A percentile compares a stretch with the other conserved stretches of the same genome.
phyloP scores from a whole-genome alignment of 2,113 vertebrate genomes.

The Porphyrio hochstetteri region DNA sequence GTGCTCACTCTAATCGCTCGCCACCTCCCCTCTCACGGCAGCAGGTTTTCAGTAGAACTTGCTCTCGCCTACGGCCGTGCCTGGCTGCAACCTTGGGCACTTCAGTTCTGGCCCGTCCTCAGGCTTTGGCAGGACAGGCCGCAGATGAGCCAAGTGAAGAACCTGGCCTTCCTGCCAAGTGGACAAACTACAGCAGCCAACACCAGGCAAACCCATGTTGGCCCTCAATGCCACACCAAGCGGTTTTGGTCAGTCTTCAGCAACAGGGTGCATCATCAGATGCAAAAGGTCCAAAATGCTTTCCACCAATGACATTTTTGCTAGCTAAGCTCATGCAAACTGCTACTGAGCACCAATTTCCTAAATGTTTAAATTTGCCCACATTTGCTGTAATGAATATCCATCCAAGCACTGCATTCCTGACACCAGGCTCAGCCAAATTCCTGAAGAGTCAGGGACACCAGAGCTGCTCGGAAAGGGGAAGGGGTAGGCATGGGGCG shows the following conservation, averaged over 20 bases:
- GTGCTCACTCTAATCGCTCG: too few relatives aligned
- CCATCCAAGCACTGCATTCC: not conserved
- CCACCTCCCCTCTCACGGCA: not conserved
- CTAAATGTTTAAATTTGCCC: not conserved
- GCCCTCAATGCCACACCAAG: not conserved
- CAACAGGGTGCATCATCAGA: not conserved
- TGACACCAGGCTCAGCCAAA: not conserved
- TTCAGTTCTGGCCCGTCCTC: not conserved
- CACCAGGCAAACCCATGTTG: not conserved
- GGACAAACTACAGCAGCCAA: not conserved
- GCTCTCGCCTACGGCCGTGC: not conserved
- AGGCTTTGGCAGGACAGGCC: not conserved
- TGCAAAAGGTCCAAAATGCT: not conserved
- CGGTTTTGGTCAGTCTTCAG: not conserved
- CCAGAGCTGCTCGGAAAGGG: not conserved
- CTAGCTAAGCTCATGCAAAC: not conserved
- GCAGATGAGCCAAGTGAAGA: not conserved
- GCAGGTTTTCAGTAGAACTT: not conserved
- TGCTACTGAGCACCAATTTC: not conserved
- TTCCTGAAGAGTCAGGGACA: not conserved
- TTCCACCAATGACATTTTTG: not conserved
- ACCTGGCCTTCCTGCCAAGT: not conserved
- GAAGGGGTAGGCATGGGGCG: fast-evolving
- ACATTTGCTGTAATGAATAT: not conserved
- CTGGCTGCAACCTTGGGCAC: not conserved